Conservation (phyloP, 2,797 vertebrate species). For the Onychomys arenicola region DNA sequence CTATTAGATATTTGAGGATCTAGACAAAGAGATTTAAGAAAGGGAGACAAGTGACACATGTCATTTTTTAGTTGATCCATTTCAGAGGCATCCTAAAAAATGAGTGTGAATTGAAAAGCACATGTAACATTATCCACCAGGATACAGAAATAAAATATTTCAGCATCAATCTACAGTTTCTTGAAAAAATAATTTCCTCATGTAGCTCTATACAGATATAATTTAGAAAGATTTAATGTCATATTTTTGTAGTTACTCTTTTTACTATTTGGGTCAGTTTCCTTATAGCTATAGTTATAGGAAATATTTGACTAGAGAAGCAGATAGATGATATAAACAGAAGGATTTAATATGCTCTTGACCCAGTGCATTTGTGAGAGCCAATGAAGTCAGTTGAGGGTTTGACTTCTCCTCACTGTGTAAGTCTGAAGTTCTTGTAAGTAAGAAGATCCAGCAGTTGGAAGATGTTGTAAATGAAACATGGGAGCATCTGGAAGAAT, state of each 20-base stretch:
- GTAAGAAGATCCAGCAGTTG: background rate
- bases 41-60: background rate
- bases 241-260: background rate
- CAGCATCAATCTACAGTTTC: background rate
- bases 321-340: background rate
- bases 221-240: background rate
- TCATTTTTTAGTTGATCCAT: background rate
- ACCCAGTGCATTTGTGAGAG: background rate
- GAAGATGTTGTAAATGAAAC: background rate
- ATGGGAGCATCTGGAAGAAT: background rate
- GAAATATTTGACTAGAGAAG: background rate
- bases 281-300: background rate
- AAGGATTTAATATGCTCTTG: background rate
- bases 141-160: background rate
- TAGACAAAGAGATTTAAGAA: background rate
- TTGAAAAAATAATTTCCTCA: background rate
- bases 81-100: background rate
- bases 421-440: background rate
- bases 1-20: background rate
- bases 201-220: background rate
- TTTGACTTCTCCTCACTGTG: no score
- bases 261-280: background rate
- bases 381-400: background rate
- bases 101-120: background rate
- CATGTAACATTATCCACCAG: background rate